A percentile compares a stretch with the other conserved stretches of the same genome.
phyloP scores from a whole-genome alignment of 2,888 invertebrate species.

The Microplitis manilae region DNA sequence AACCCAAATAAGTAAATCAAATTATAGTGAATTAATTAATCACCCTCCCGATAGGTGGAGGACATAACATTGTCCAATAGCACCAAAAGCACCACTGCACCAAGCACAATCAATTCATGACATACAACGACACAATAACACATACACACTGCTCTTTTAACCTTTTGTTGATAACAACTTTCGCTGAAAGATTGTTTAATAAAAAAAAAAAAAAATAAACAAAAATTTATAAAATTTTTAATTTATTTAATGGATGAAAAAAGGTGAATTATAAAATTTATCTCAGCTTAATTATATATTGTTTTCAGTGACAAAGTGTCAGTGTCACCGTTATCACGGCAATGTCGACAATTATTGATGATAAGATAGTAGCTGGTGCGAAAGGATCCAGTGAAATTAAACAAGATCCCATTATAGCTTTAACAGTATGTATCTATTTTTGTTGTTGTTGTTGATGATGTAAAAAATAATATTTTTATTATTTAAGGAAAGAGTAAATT shows the following conservation, averaged over 20 bases:
- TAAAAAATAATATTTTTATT: conserved; percentile 12
- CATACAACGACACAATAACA: too few species aligned
- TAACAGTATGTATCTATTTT: conserved; percentile 60
- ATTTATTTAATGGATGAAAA: not conserved
- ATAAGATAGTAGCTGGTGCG: conserved; percentile 69
- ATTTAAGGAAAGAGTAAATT: conserved; percentile 77
- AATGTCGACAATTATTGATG: conserved; percentile 69
- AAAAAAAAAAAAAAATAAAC: too few species aligned
- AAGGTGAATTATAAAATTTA: not conserved
- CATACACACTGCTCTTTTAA: too few species aligned
- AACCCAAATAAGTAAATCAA: too few species aligned
- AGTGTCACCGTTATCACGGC: not conserved
- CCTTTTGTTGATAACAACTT: too few species aligned
- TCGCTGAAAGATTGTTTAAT: too few species aligned
- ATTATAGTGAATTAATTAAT: too few species aligned
- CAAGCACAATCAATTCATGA: too few species aligned
- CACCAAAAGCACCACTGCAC: too few species aligned
- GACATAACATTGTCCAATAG: too few species aligned
- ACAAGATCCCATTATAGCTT: conserved; percentile 68
- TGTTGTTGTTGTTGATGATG: conserved; percentile 11
- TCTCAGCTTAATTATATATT: too few species aligned
- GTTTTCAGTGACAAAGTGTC: not conserved
- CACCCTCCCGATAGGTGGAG: too few species aligned
- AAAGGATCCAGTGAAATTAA: conserved; percentile 64
- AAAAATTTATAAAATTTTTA: not conserved